phyloP scores from a whole-genome alignment of 1,140 invertebrate species.

The Notospermus geniculatus region DNA sequence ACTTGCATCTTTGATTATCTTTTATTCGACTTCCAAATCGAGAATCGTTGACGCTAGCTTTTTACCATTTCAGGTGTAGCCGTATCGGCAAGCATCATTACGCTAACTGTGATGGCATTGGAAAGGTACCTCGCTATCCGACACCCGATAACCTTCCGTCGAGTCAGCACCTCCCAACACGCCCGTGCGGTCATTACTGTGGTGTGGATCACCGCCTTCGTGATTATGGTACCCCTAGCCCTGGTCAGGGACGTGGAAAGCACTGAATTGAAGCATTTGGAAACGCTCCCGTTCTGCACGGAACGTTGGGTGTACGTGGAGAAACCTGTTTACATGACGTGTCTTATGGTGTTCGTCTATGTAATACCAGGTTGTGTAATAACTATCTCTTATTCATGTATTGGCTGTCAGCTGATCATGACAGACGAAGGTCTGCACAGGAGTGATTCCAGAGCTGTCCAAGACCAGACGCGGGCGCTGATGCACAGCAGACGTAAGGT shows the following conservation, averaged over 20 bases:
- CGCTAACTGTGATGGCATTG: conserved; percentile 74
- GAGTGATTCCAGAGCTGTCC: conserved; percentile 33
- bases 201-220: conserved; percentile 67
- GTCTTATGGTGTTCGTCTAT: conserved; percentile 46
- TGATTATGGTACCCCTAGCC: conserved; percentile 68
- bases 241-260: conserved; percentile 53
- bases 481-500: conserved; percentile 37
- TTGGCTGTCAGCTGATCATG: conserved; percentile 72
- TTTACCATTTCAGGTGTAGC: conserved; percentile 63
- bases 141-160: conserved; percentile 68
- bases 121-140: conserved; percentile 74
- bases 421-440: conserved; percentile 31
- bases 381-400: conserved; percentile 65
- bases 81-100: conserved; percentile 74
- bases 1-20: too few relatives aligned
- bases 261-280: not conserved
- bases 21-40: too few relatives aligned
- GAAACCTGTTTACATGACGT: conserved; percentile 38
- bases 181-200: conserved; percentile 56
- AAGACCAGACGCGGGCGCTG: conserved; percentile 33
- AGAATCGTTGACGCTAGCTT: too few relatives aligned
- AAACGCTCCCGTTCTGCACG: conserved; percentile 37
- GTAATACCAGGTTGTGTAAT: conserved; percentile 58
- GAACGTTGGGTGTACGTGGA: conserved; percentile 45
- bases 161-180: conserved; percentile 64